Evolutionary conservation across 2,797 vertebrate genomes (phyloP), one percentile per base, ranked within the genome.

Genomic region (Smutsia temminckii): DNA sequence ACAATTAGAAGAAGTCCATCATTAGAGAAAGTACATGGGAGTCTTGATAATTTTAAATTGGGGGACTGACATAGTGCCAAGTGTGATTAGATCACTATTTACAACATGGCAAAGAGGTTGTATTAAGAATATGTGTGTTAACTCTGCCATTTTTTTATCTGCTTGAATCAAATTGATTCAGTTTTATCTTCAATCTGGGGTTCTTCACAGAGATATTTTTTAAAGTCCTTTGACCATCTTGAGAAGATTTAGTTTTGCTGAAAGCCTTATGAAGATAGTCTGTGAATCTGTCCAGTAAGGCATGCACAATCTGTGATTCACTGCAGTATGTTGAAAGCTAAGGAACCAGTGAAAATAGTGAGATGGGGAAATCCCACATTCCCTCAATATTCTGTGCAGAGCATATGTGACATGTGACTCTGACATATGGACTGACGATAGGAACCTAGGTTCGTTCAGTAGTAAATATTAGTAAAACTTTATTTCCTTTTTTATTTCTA

Each of bases 171-270:
- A 46, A 46, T 46, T 46, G 46, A 0, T 20, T 86, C 85, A 87
- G n/a, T 77, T 95, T 95, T 80, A 75, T 51, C 53, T 95, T 71
- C 23, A 71, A 13, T 64, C 29, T 88, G 25, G n/a, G 32, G 83
- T 81, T 93, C 74, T 89, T 95, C 51, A 57, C 53, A 51, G 74
- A 89, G 64, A 55, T 91, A 53, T 55, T 88, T 55, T 84, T 20
- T 16, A 53, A 69, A 86, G 14, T 18, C 14, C 64, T 77, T 74
- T 92, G 55, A 84, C 2, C 20, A 51, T 29, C 9, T 32, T 72
- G 29, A 75, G 37, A 91, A 85, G 25, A 68, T 93, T 83, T 71
- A 68, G 17, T 75, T 89, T 89, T 61, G 12, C 42, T 78, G 49
- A 53, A 83, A 92, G 51, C 21, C 17, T 64, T 55, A 40, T 74